These are phyloP conservation scores for Pegoplata infirma DNA, from an alignment of 2,888 invertebrate genomes.

Conservation along the genomic window DNA sequence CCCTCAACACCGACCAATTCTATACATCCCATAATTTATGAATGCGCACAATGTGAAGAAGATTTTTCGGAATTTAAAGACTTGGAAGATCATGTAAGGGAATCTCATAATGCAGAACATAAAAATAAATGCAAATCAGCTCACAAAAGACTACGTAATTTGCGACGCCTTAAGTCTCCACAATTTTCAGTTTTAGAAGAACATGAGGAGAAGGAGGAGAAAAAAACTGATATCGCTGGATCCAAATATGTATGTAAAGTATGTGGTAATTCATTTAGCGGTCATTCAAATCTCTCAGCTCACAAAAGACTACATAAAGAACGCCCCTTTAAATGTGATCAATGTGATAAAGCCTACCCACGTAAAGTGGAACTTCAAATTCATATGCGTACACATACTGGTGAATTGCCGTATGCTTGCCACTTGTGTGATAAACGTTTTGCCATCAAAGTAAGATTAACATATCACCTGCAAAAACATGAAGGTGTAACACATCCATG, in stretches of 20 bases:
- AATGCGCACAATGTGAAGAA: background rate
- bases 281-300: slow-evolving; percentile 64
- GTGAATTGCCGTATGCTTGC: slow-evolving; percentile 66
- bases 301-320: slow-evolving; percentile 65
- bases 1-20: background rate
- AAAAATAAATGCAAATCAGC: no score
- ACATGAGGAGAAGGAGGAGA: slow-evolving; percentile 20
- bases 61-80: background rate
- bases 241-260: slow-evolving; percentile 49
- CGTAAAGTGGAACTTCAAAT: slow-evolving; percentile 65
- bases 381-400: slow-evolving; percentile 67
- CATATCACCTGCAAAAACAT: slow-evolving; percentile 68
- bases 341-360: slow-evolving; percentile 66
- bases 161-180: no score
- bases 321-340: slow-evolving; percentile 63
- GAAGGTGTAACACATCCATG: slow-evolving; percentile 65
- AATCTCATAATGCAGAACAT: no score
- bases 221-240: slow-evolving; percentile 43
- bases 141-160: no score
- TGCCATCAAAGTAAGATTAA: slow-evolving; percentile 67
- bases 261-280: slow-evolving; percentile 65
- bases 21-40: background rate
- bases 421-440: slow-evolving; percentile 66
- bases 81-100: background rate
- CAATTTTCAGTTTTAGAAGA: no score